Conservation (phyloP, 2,888 invertebrate species). For the Onchidella celtica region DNA sequence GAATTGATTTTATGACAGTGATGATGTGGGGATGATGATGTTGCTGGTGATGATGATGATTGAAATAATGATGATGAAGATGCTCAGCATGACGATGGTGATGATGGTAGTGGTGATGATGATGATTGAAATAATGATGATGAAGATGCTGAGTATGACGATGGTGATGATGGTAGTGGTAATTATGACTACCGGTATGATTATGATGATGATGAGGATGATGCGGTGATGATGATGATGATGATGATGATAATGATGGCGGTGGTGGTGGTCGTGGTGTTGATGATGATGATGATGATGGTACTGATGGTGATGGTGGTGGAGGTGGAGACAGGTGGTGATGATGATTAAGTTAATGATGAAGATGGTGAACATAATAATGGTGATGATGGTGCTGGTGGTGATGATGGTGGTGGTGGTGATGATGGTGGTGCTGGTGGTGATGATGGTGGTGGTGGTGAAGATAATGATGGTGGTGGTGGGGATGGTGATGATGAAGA, state of each 20-base stretch:
- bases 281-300: too few relatives aligned
- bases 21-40: too few relatives aligned
- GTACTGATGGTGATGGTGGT: too few relatives aligned
- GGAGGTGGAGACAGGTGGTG: too few relatives aligned
- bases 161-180: neutral
- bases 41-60: conserved; percentile 19
- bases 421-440: neutral
- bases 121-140: neutral
- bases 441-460: too few relatives aligned
- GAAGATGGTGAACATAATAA: too few relatives aligned
- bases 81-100: neutral
- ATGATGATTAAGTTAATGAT: too few relatives aligned
- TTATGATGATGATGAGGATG: too few relatives aligned
- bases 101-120: neutral
- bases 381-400: neutral
- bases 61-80: conserved; percentile 5
- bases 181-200: neutral
- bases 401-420: neutral
- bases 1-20: too few relatives aligned
- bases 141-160: neutral
- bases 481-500: too few relatives aligned
- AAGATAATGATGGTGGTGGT: too few relatives aligned
- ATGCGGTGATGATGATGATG: neutral
- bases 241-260: neutral
- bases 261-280: too few relatives aligned